phyloP scores from a whole-genome alignment of 2,797 vertebrate species.

The Champsocephalus esox region DNA sequence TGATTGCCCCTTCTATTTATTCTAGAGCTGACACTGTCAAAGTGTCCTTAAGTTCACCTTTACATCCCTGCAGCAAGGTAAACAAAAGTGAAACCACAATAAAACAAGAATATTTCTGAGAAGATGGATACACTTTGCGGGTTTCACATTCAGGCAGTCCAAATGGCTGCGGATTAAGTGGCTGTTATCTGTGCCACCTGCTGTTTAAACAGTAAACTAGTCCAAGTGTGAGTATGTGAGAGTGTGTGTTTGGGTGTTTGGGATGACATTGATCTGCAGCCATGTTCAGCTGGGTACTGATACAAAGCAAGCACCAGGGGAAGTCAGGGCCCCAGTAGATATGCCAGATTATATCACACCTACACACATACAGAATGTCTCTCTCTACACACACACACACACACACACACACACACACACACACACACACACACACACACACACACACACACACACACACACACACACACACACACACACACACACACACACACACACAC shows the following conservation, averaged over 20 bases:
- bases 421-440: constrained; percentile 40
- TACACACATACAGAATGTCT: background rate
- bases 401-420: constrained; percentile 15
- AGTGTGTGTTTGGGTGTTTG: constrained; percentile 22
- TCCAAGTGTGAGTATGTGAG: constrained; percentile 39
- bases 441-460: constrained; percentile 31
- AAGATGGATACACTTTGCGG: constrained; percentile 31
- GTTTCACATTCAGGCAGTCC: constrained; percentile 44
- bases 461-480: constrained; percentile 37
- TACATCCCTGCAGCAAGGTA: background rate
- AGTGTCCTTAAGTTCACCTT: background rate
- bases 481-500: background rate
- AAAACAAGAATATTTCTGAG: background rate
- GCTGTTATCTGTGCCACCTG: constrained; percentile 75
- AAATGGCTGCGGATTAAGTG: constrained; percentile 73
- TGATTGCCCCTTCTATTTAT: too few relatives aligned
- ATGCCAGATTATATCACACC: constrained; percentile 47
- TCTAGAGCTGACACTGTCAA: background rate
- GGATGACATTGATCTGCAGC: constrained; percentile 70
- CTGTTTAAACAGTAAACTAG: constrained; percentile 77
- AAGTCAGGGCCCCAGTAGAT: constrained; percentile 47
- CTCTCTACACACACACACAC: background rate
- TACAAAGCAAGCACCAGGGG: constrained; percentile 60
- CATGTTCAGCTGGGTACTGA: constrained; percentile 64
- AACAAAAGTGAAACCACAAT: background rate